Conservation (phyloP, 2,888 invertebrate genomes). For the Meiosimyza decipiens region DNA sequence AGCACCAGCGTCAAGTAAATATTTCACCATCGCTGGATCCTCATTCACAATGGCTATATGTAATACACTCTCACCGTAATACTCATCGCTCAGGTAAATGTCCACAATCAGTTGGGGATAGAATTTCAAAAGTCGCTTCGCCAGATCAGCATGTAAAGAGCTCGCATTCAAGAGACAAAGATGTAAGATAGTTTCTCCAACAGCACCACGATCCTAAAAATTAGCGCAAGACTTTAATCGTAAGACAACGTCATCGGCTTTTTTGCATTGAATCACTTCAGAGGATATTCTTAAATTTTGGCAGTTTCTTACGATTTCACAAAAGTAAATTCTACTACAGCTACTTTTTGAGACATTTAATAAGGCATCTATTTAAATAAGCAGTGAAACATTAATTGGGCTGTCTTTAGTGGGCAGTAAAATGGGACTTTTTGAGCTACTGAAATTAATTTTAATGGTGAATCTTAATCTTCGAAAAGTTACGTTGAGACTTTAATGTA, state of each 20-base stretch:
- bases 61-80: constrained; percentile 95
- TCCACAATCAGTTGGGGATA: constrained; percentile 97
- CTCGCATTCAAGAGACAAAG: constrained; percentile 92
- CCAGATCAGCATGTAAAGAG: constrained; percentile 90
- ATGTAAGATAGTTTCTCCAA: constrained; percentile 95
- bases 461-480: no score
- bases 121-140: constrained; percentile 88
- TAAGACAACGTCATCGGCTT: not conserved
- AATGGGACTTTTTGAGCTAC: no score
- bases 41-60: constrained; percentile 99
- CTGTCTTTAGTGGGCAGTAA: no score
- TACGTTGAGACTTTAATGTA: no score
- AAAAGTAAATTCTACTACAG: no score
- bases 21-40: constrained; percentile 97
- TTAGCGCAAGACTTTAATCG: not conserved
- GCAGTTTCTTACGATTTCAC: not conserved
- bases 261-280: no score
- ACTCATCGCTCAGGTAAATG: constrained; percentile 95
- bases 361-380: no score
- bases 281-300: not conserved
- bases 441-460: no score
- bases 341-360: no score
- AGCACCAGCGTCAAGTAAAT: constrained; percentile 89
- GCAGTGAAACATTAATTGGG: no score
- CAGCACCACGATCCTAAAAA: constrained; percentile 85